Base-by-base conservation (phyloP, 2,888 invertebrate genomes). In the Agrenia bidenticulata region DNA sequence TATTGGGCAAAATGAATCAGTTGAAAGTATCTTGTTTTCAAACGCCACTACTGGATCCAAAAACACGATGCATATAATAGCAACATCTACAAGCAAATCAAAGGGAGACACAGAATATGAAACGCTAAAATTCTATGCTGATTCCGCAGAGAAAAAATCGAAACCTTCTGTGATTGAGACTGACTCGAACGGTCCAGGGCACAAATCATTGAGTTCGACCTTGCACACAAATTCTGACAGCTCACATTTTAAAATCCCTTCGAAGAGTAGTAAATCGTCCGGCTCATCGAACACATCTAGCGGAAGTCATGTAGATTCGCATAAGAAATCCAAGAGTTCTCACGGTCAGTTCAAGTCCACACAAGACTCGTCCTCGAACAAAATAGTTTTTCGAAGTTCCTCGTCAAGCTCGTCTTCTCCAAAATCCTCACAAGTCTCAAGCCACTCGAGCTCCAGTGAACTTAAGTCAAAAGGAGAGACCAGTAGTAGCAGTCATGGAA, bases 1-100 rank as follows among this genome's bases (percentile, higher is more conserved):
- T 50, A 62, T 63, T 61, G 71, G 71, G n/a, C 66, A 66, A 49
- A 73, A 70, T 59, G 73, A 73, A 49, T 64, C 69, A 1, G 73
- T 71, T 5, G 71, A 73, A 49, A 71, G 68, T 23, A 41, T 71
- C 11, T 45, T 71, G 2, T 62, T 66, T 53, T 64, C 68, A 2
- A 70, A 64, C 23, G 58, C 65, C 11, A 23, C 55, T 4, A 56
- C 57, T 9, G 37, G 27, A 1, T 51, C 50, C 32, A 73, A 73
- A 45, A 61, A 70, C 45, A 64, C 69, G 1, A 67, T 73, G n/a
- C 70, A 73, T 17, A 73, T 71, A 15, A 71, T 73, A 23, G 69
- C 69, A n/a, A 73, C 70, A 4, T 62, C 66, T 11, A 65, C 67
- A 32, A 61, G 59, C 2, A 41, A 54, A 15, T 27, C 56, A 15